Evolutionary conservation across 64 coral and sea anemone species (phyloP), one percentile per base, ranked within the genome.

Genomic region (Pocillopora damicornis): DNA sequence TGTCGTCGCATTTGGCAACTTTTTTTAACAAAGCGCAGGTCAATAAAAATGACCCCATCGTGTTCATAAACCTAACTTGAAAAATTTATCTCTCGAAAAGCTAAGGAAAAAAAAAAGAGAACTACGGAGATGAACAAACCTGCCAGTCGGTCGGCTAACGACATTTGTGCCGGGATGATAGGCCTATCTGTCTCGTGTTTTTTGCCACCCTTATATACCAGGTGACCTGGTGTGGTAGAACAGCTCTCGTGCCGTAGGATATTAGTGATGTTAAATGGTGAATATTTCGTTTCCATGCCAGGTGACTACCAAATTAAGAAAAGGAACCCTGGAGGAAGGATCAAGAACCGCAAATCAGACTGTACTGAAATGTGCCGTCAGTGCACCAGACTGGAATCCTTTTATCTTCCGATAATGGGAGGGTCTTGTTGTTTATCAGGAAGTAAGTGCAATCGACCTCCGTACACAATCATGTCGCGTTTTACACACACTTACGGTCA

Each of bases 281-380:
- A 84, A 72, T 84, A 84, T 84, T 84, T 84, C 37, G 64, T 84
- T 84, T 72, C 81, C 81, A 84, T 84, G 38, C 81, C 81, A 84
- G 63, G 63, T 84, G 81, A 84, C 63, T 26, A 71, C 37, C 18
- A 65, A 69, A 84, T 84, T 84, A 71, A 79, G 51, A 23, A 57
- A 71, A 84, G 81, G 35, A 67, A 84, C 81, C 63, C 81, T 71
- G 65, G 63, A 84, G 81, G 81, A 84, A 84, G 81, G 81, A 84
- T 84, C 81, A 84, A 18, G 81, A 84, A 84, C 81, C 81, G 45
- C 81, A 84, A 84, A 84, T 58, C 63, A 84, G 81, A 84, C 81
- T 66, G 9, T 18, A 84, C 0, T 84, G 63, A 71, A 71, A 71
- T 72, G 34, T 71, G 63, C 63, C 36, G 63, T 84, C 63, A 84